A percentile compares a stretch with the other conserved stretches of the same genome.
Conservation (phyloP, 2,113 vertebrate species). For the Terrapene triunguis region DNA sequence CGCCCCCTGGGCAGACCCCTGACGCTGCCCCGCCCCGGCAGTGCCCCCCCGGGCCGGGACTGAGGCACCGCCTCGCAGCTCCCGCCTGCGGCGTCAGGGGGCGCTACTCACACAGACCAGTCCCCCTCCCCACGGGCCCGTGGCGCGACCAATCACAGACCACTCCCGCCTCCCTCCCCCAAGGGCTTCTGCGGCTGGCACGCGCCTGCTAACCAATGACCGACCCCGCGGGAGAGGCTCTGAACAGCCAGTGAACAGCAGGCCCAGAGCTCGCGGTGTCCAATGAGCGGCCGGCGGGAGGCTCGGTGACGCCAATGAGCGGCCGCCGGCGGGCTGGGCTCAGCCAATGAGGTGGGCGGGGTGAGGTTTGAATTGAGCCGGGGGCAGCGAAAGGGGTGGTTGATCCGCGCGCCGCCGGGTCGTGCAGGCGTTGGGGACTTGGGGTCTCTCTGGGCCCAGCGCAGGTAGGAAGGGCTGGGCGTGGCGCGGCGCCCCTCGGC, state of each 20-base stretch:
- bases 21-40: too few species aligned
- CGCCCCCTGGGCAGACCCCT: too few species aligned
- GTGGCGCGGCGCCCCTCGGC: background rate
- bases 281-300: background rate
- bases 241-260: constrained; percentile 68
- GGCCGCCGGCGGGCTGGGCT: background rate
- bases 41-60: fast-evolving
- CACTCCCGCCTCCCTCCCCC: constrained; percentile 85
- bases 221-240: constrained; percentile 85
- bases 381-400: fast-evolving
- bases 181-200: constrained; percentile 91
- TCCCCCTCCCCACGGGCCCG: background rate
- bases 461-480: background rate
- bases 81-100: too few species aligned
- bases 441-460: too few species aligned
- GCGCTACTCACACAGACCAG: too few species aligned
- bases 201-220: constrained; percentile 91
- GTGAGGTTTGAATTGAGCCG: constrained; percentile 44
- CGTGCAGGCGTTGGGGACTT: too few species aligned
- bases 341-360: background rate
- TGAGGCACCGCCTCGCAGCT: too few species aligned
- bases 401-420: too few species aligned
- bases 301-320: background rate
- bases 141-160: constrained; percentile 43
- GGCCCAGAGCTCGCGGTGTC: too few species aligned